phyloP scores from a whole-genome alignment of 2,888 invertebrate genomes.

The Temnothorax ravouxi region DNA sequence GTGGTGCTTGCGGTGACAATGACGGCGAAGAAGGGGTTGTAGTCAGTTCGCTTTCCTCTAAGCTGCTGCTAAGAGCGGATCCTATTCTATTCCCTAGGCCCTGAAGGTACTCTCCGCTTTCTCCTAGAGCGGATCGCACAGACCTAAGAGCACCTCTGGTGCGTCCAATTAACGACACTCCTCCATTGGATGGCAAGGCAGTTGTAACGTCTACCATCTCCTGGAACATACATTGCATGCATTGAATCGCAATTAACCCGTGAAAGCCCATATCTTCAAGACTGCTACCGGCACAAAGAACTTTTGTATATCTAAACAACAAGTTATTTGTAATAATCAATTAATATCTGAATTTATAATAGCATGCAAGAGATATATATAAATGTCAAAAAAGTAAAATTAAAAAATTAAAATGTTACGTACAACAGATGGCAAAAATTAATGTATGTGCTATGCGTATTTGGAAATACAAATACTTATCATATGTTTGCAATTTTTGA shows the following conservation, averaged over 20 bases:
- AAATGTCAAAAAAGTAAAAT: slow-evolving; percentile 13
- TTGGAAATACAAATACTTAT: slow-evolving; percentile 5
- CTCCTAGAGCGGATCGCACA: slow-evolving; percentile 84
- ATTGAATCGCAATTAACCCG: background rate
- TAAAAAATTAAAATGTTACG: slow-evolving; percentile 11
- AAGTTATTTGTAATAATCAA: background rate
- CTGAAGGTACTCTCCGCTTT: slow-evolving; percentile 85
- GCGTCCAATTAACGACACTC: slow-evolving; percentile 83
- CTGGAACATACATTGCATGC: slow-evolving; percentile 17
- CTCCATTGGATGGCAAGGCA: slow-evolving; percentile 76
- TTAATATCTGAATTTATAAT: background rate
- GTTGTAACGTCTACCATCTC: slow-evolving; percentile 83
- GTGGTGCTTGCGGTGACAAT: slow-evolving; percentile 76
- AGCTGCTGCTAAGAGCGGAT: slow-evolving; percentile 84
- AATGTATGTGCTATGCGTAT: background rate
- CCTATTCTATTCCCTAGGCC: slow-evolving; percentile 84
- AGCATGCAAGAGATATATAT: background rate
- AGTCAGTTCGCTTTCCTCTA: slow-evolving; percentile 83
- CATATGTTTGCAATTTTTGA: slow-evolving; percentile 33
- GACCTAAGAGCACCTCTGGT: slow-evolving; percentile 84
- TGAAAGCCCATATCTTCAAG: background rate
- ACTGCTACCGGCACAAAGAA: background rate
- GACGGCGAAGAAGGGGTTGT: slow-evolving; percentile 80
- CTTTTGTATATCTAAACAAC: background rate
- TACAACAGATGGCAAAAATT: background rate